Evolutionary conservation across 2,888 invertebrate species (phyloP), one percentile per base, ranked within the genome.

Genomic region (Colletes collaris): DNA sequence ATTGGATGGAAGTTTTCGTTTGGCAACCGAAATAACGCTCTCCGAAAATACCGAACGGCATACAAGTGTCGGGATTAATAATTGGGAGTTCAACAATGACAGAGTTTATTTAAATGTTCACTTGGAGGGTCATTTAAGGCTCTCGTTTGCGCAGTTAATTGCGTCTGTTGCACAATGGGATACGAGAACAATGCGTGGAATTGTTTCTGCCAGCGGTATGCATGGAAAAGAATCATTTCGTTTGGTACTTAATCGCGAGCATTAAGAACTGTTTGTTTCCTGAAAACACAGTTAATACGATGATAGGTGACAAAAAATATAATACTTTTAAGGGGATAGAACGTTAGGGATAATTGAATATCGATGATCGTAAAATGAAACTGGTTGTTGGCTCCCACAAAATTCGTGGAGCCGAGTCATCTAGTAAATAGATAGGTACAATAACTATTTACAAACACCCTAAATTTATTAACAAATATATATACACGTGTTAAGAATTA

Each of bases 1-100:
- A 50, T 55, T 11, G 40, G 6, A 13, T 4, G 40, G 52, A 66
- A 76, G 16, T 58, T 52, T 35, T 62, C 11, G 52, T 35, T 35
- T 4, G 11, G 65, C 49, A 50, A 27, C 53, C 40, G 64, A 81
- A 78, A 70, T 81, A 75, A 75, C 63, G 72, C 67, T 46, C 59
- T 56, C 37, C 44, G 27, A 44, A 68, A 71, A 59, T 72, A 60
- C 19, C 53, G 52, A 6, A 37, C n/a, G 37, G 19, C 44, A 37
- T 4, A 4, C 27, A 4, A n/a, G 52, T 16, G 55, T 19, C 6
- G n/a, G 37, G n/a, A 60, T 59, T 78, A 78, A 78, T 79, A 71
- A 79, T 71, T 35, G 71, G 63, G 59, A 35, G 69, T 69, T 50
- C 44, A 60, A 64, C 19, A 64, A 65, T 19, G 59, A 16, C 8